Percentiles rank a stretch among this genome's conserved stretches.
phyloP scores from a whole-genome alignment of 2,797 vertebrate species.

The Sebastes ruberrimus region DNA sequence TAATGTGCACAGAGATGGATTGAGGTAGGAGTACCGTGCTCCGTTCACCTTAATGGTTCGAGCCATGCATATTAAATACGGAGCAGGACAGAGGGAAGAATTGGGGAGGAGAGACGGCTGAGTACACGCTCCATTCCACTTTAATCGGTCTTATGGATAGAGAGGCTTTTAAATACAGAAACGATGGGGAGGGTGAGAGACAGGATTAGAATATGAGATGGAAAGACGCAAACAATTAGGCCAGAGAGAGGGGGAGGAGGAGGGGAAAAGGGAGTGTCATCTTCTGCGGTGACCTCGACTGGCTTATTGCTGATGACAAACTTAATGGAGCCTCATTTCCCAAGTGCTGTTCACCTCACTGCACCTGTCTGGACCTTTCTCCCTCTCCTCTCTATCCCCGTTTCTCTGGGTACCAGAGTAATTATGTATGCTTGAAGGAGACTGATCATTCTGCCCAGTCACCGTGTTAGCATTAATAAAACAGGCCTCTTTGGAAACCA shows the following conservation, averaged over 20 bases:
- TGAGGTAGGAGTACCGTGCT: constrained; percentile 17
- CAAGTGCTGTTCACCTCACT: constrained; percentile 59
- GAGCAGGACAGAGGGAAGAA: not conserved
- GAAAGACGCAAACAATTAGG: constrained; percentile 52
- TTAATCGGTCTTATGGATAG: constrained; percentile 29
- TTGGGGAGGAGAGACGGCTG: constrained; percentile 5
- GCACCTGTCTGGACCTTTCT: constrained; percentile 67
- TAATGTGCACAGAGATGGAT: constrained; percentile 46
- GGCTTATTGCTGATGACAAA: constrained; percentile 67
- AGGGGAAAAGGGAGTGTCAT: constrained; percentile 6
- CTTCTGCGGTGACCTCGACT: constrained; percentile 56
- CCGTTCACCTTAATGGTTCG: constrained; percentile 51
- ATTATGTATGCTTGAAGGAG: constrained; percentile 72
- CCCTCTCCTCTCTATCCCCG: constrained; percentile 7
- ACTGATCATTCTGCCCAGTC: constrained; percentile 65
- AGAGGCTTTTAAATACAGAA: constrained; percentile 50
- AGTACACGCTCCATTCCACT: constrained; percentile 39
- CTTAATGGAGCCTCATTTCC: constrained; percentile 73
- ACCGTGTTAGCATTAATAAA: constrained; percentile 73
- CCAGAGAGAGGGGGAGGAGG: not conserved
- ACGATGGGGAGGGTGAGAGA: constrained; percentile 23
- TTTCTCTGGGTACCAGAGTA: constrained; percentile 32
- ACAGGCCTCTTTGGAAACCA: constrained; percentile 63
- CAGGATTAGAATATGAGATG: constrained; percentile 29
- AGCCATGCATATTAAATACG: constrained; percentile 59